These are phyloP conservation scores for Cuculus canorus DNA, from an alignment of 2,797 vertebrate species.

Conservation along the genomic window DNA sequence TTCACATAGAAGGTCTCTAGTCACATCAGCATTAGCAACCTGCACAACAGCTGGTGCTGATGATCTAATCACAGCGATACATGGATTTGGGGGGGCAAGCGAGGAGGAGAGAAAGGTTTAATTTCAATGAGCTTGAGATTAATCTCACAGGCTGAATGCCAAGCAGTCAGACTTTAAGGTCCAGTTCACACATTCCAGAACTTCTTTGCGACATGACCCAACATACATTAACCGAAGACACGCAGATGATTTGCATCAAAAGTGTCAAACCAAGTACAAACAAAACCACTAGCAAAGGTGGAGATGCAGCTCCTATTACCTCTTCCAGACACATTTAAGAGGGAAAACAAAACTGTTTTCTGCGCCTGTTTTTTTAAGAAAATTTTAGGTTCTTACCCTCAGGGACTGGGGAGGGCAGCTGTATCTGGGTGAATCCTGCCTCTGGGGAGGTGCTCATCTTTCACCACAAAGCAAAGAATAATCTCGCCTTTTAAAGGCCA, in stretches of 20 bases:
- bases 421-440: neutral
- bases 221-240: neutral
- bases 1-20: neutral
- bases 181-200: neutral
- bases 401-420: neutral
- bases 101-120: neutral
- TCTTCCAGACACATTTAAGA: neutral
- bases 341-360: neutral
- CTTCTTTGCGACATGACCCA: neutral
- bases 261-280: neutral
- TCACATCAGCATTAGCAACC: neutral
- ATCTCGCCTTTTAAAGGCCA: neutral
- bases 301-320: neutral
- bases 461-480: neutral
- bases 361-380: neutral
- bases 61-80: neutral
- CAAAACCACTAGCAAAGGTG: neutral
- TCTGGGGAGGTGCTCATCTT: neutral
- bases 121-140: neutral
- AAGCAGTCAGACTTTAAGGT: neutral
- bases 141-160: neutral
- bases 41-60: neutral
- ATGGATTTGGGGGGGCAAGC: neutral
- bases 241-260: neutral
- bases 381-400: neutral